phyloP scores from a whole-genome alignment of 2,113 vertebrate genomes.

The Coptodon rendalli region DNA sequence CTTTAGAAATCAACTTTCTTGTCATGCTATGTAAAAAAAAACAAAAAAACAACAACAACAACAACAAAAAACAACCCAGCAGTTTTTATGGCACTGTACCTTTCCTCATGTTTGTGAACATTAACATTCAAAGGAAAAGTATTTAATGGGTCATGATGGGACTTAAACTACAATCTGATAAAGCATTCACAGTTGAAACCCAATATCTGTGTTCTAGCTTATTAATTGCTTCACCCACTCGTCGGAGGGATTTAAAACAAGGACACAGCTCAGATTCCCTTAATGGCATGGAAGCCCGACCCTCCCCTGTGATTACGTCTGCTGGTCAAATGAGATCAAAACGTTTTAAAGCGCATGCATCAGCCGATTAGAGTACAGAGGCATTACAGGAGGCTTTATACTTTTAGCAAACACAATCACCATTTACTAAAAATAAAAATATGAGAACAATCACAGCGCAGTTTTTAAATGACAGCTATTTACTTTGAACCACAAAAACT shows the following conservation, averaged over 20 bases:
- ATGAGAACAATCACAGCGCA: conserved; percentile 22
- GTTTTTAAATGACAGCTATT: conserved; percentile 14
- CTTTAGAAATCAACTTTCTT: background rate
- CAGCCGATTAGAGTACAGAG: conserved; percentile 24
- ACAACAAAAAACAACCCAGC: background rate
- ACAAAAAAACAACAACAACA: background rate
- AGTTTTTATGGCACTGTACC: conserved; percentile 37
- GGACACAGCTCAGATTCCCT: background rate
- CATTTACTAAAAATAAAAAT: background rate
- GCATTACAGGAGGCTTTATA: conserved; percentile 27
- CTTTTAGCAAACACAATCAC: conserved; percentile 47
- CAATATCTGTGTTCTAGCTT: background rate
- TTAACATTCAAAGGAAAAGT: conserved; percentile 55
- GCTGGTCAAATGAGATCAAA: conserved; percentile 18
- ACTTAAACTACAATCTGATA: background rate
- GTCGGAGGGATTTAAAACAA: background rate
- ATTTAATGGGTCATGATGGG: background rate
- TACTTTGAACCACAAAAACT: conserved; percentile 44
- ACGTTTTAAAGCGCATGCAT: conserved; percentile 46
- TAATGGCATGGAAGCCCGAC: background rate
- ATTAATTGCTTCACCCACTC: background rate
- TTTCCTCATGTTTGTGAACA: conserved; percentile 41
- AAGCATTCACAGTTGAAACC: conserved; percentile 31
- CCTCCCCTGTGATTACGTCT: background rate
- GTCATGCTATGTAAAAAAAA: conserved; percentile 12